These are phyloP conservation scores for Hemichromis elongatus DNA, from an alignment of 2,113 vertebrate genomes.

Conservation along the genomic window DNA sequence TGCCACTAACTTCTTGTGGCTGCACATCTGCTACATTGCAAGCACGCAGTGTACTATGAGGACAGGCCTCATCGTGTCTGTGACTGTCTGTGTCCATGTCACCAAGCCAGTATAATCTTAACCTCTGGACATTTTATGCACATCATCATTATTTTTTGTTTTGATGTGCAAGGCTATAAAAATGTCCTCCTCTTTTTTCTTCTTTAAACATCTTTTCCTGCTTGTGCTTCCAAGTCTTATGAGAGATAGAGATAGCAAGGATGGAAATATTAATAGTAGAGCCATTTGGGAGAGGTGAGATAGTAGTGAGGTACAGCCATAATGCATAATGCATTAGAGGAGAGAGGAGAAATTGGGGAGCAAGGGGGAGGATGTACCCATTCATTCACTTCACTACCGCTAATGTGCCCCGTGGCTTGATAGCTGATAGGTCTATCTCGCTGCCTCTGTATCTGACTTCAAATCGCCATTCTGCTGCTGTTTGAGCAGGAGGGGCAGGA, in stretches of 20 bases:
- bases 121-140: not conserved
- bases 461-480: constrained; percentile 1
- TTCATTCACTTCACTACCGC: constrained; percentile 19
- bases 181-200: not conserved
- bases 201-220: not conserved
- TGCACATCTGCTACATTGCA: not conserved
- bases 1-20: not conserved
- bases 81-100: not conserved
- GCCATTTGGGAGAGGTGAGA: constrained; percentile 30
- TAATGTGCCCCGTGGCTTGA: constrained; percentile 46
- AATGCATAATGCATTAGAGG: constrained; percentile 46
- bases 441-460: not conserved
- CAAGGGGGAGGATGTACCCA: constrained; percentile 31
- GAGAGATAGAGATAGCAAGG: not conserved
- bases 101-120: not conserved
- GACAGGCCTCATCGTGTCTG: not conserved
- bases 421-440: constrained; percentile 34
- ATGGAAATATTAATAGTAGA: constrained; percentile 29
- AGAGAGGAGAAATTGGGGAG: constrained; percentile 22
- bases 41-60: not conserved
- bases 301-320: constrained; percentile 14
- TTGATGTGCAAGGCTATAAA: not conserved
- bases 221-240: not conserved
- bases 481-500: not conserved
- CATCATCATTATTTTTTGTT: not conserved